A percentile compares a stretch with the other conserved stretches of the same genome.
Conservation (phyloP, 2,888 invertebrate genomes). For the Drosophila villosipedis region DNA sequence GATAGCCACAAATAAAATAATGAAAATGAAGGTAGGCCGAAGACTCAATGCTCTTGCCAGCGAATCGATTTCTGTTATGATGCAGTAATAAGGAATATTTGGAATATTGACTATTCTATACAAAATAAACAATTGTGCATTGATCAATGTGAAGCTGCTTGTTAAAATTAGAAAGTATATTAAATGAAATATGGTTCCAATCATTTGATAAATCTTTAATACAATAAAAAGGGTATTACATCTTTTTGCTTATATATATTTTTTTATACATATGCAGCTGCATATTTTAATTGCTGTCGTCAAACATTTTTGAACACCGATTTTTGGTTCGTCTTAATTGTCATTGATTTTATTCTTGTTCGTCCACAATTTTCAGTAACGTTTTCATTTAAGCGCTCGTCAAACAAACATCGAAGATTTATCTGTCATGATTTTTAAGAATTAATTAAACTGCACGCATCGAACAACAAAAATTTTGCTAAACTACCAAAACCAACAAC, state of each 20-base stretch:
- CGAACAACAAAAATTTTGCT: conserved; percentile 28
- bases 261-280: conserved; percentile 22
- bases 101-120: background rate
- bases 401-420: conserved; percentile 40
- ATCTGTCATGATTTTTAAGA: conserved; percentile 25
- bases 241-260: background rate
- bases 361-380: background rate
- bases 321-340: background rate
- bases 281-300: conserved; percentile 54
- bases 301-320: conserved; percentile 22
- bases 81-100: background rate
- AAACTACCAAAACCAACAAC: background rate
- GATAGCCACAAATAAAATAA: conserved; percentile 10
- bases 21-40: background rate
- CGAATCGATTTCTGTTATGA: background rate
- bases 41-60: background rate
- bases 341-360: conserved; percentile 6
- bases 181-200: background rate
- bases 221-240: background rate
- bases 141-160: background rate
- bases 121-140: background rate
- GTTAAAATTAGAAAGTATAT: background rate
- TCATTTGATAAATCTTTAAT: background rate
- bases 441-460: conserved; percentile 41
- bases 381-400: conserved; percentile 27